Evolutionary conservation across 2,113 vertebrate genomes (phyloP).

Genomic region (Cottus gobio): DNA sequence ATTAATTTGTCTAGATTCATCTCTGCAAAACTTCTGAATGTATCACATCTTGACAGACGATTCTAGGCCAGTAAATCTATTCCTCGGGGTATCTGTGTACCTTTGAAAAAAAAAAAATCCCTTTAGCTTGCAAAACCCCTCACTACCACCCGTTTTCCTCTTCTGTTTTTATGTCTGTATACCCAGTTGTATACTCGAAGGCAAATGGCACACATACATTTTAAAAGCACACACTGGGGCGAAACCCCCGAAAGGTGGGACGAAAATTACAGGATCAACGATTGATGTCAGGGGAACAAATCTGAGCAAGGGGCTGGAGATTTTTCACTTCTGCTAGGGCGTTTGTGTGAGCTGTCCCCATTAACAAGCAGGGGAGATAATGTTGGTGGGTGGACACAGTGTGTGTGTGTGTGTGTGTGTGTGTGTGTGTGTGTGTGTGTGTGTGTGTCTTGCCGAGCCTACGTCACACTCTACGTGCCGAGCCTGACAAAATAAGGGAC

Average conservation of each 20-base stretch:
- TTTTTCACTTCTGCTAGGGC: constrained; percentile 65
- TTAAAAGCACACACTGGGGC: constrained; percentile 74
- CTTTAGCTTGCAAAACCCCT: constrained; percentile 70
- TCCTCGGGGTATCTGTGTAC: constrained; percentile 81
- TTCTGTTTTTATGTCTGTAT: constrained; percentile 61
- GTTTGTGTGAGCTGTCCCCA: constrained; percentile 58
- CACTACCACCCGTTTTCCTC: constrained; percentile 54
- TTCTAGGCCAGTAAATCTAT: constrained; percentile 82
- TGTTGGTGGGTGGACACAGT: constrained; percentile 68
- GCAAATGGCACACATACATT: constrained; percentile 80
- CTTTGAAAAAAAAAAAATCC: constrained; percentile 70
- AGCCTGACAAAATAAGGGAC: constrained; percentile 49
- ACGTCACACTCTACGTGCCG: constrained; percentile 42
- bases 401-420: constrained; percentile 21
- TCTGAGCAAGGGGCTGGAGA: constrained; percentile 57
- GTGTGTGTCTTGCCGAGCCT: constrained; percentile 25
- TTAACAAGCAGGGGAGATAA: constrained; percentile 67
- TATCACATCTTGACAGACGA: constrained; percentile 85
- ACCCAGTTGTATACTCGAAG: constrained; percentile 74
- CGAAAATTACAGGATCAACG: constrained; percentile 79
- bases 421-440: constrained; percentile 2
- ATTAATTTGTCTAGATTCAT: constrained; percentile 84
- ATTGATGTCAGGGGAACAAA: constrained; percentile 79
- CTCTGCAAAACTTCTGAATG: constrained; percentile 83
- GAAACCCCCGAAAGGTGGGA: constrained; percentile 61